phyloP scores from a whole-genome alignment of 2,888 invertebrate genomes.

The Acleris cristana region DNA sequence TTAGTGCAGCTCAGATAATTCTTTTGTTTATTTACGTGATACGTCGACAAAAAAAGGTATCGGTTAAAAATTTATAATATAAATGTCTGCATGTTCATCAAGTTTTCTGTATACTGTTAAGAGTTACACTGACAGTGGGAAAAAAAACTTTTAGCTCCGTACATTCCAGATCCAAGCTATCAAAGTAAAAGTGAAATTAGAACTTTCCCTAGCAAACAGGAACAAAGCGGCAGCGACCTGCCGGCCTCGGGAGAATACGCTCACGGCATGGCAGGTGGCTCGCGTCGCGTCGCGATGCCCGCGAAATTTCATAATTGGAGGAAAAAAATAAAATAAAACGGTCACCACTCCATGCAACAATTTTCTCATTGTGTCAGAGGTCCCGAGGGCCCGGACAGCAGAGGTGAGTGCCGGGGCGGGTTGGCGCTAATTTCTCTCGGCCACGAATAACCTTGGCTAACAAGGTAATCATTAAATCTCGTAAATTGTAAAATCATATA shows the following conservation, averaged over 20 bases:
- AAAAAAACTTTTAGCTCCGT: conserved; percentile 13
- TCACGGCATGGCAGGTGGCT: conserved; percentile 62
- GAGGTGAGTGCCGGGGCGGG: conserved; percentile 64
- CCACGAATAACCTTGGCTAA: conserved; percentile 44
- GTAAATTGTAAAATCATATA: too few species aligned
- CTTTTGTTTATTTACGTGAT: neutral
- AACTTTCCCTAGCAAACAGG: conserved; percentile 61
- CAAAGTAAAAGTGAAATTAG: conserved; percentile 63
- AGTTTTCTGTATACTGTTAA: neutral
- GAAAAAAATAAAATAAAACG: conserved; percentile 68
- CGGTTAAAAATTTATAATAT: too few species aligned
- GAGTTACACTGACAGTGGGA: neutral
- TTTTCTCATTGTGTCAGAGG: conserved; percentile 73
- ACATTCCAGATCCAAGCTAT: conserved; percentile 38
- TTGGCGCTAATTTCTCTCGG: conserved; percentile 68
- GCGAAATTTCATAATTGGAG: conserved; percentile 72
- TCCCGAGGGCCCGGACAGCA: conserved; percentile 76
- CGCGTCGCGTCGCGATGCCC: conserved; percentile 62
- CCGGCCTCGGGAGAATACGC: conserved; percentile 55
- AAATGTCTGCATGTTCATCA: too few species aligned
- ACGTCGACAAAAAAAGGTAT: neutral
- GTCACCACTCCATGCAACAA: conserved; percentile 67
- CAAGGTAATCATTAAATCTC: neutral
- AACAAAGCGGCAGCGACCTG: conserved; percentile 51
- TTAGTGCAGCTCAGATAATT: conserved; percentile 1